These are phyloP conservation scores for Ormyrus labotus DNA, from an alignment of 2,888 invertebrate genomes.

Conservation along the genomic window DNA sequence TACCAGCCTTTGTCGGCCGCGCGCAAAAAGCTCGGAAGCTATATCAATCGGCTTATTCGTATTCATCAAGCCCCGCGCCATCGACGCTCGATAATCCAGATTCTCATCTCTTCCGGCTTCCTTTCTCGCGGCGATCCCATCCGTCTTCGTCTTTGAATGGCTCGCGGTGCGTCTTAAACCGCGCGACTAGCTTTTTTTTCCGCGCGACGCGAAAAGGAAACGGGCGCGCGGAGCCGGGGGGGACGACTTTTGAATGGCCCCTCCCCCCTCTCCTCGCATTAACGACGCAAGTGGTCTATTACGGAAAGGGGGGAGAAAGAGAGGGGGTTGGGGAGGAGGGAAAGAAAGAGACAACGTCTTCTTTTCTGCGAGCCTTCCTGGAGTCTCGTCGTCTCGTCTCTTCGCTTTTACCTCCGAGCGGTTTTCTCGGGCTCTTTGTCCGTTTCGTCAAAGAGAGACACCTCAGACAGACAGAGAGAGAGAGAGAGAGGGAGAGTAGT, in stretches of 20 bases:
- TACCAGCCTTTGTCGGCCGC: too few species aligned
- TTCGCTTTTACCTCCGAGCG: constrained; percentile 33
- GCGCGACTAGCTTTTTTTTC: not conserved
- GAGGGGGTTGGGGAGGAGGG: too few species aligned
- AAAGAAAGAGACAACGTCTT: constrained; percentile 44
- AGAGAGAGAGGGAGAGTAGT: constrained; percentile 35
- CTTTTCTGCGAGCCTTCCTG: constrained; percentile 48
- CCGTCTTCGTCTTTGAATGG: too few species aligned
- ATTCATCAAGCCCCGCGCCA: too few species aligned
- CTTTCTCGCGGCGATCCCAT: too few species aligned
- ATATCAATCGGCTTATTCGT: too few species aligned
- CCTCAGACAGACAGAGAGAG: constrained; percentile 26
- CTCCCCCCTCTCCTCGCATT: constrained; percentile 56
- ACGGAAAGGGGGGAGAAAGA: constrained; percentile 27
- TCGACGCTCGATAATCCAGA: too few species aligned
- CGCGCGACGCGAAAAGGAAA: constrained; percentile 24
- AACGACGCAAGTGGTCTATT: constrained; percentile 68
- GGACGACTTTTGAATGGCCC: constrained; percentile 62
- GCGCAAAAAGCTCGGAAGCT: too few species aligned
- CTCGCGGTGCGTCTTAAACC: too few species aligned
- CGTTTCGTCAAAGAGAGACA: constrained; percentile 48
- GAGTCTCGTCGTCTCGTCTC: constrained; percentile 43
- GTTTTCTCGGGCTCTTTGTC: constrained; percentile 36
- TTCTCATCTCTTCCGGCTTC: too few species aligned
- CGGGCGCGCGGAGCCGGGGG: not conserved